phyloP scores from a whole-genome alignment of 53 echinoderm and acorn worm species.

The Echinarachnius parma region DNA sequence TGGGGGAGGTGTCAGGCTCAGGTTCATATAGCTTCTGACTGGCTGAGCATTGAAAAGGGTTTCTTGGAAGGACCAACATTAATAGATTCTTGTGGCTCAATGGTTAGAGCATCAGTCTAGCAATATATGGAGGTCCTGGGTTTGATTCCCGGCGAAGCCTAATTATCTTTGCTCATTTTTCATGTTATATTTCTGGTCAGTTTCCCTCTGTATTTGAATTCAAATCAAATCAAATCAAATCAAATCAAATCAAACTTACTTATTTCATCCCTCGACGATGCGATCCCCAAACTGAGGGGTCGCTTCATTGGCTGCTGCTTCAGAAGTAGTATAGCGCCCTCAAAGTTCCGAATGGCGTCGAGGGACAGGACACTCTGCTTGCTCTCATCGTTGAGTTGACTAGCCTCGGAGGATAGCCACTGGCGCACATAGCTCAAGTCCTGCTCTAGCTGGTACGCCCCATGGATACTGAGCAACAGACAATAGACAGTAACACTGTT shows the following conservation, averaged over 20 bases:
- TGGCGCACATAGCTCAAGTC: constrained; percentile 75
- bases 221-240: neutral
- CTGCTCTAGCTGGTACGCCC: constrained; percentile 85
- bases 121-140: no score
- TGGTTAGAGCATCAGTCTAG: no score
- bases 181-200: no score
- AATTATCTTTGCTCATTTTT: no score
- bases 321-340: constrained; percentile 81
- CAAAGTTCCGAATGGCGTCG: constrained; percentile 85
- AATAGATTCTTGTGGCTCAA: no score
- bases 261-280: constrained; percentile 81
- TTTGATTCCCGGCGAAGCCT: no score
- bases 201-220: neutral
- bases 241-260: constrained; percentile 78
- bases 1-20: no score
- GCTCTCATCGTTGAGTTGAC: constrained; percentile 60
- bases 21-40: no score
- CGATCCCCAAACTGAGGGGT: constrained; percentile 41
- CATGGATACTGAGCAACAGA: constrained; percentile 73
- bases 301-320: constrained; percentile 78
- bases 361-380: constrained; percentile 82
- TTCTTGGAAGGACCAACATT: no score
- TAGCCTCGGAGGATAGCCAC: constrained; percentile 75
- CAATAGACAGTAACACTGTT: no score
- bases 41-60: no score